Percentiles rank a stretch among this genome's conserved stretches.
Evolutionary conservation across 2,888 invertebrate genomes (phyloP).

Genomic region (Thymelicus lineola): DNA sequence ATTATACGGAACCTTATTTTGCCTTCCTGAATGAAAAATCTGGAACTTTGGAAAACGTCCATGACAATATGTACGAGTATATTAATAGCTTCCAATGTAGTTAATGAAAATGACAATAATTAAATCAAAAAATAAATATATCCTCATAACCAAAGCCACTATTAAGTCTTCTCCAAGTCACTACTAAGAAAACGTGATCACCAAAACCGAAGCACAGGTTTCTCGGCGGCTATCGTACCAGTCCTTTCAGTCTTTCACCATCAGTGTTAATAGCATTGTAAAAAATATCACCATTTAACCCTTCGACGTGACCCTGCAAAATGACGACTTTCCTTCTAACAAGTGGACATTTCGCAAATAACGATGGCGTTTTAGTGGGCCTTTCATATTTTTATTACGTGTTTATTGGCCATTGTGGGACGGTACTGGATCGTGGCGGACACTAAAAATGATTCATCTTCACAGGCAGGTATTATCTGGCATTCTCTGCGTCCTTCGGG

Average conservation of each 20-base stretch:
- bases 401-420: constrained; percentile 80
- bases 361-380: constrained; percentile 78
- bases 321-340: constrained; percentile 78
- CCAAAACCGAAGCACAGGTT: neutral
- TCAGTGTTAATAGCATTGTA: constrained; percentile 48
- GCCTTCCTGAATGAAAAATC: too few species aligned
- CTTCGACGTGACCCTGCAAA: constrained; percentile 58
- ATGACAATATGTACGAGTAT: too few species aligned
- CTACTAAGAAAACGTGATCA: neutral
- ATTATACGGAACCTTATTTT: too few species aligned
- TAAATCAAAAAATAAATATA: too few species aligned
- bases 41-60: too few species aligned
- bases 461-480: constrained; percentile 56
- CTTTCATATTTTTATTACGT: constrained; percentile 80
- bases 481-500: constrained; percentile 61
- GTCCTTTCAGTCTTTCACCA: constrained; percentile 22
- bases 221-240: constrained; percentile 15
- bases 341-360: constrained; percentile 77
- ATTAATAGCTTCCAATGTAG: too few species aligned
- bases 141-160: neutral
- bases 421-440: constrained; percentile 61
- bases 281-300: constrained; percentile 50
- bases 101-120: too few species aligned
- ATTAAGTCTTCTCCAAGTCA: neutral
- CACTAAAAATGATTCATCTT: constrained; percentile 78